Evolutionary conservation across 1,140 invertebrate species (phyloP).

Genomic region (Dinoponera quadriceps): DNA sequence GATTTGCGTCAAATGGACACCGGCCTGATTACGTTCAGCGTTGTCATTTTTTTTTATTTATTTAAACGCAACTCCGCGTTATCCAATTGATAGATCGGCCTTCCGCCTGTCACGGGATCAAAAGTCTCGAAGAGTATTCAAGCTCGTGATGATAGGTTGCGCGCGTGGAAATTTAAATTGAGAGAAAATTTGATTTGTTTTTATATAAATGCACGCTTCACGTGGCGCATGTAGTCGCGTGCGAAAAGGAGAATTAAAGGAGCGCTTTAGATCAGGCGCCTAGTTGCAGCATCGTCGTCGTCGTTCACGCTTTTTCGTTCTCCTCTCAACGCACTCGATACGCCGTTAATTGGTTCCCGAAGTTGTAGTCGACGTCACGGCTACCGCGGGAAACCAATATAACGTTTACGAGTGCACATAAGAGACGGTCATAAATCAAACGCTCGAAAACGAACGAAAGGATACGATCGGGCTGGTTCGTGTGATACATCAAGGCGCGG

Average conservation of each 20-base stretch:
- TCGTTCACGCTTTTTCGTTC: slow-evolving; percentile 35
- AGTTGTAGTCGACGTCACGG: slow-evolving; percentile 43
- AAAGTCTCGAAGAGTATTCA: too few species aligned
- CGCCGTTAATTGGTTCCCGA: slow-evolving; percentile 66
- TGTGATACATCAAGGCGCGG: slow-evolving; percentile 50
- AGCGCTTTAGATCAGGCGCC: neutral
- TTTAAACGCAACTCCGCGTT: too few species aligned
- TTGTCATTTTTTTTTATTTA: neutral
- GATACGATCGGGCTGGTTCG: slow-evolving; percentile 63
- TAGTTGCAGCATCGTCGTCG: slow-evolving; percentile 13
- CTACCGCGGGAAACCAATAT: slow-evolving; percentile 69
- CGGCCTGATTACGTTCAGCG: neutral
- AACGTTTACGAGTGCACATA: slow-evolving; percentile 72
- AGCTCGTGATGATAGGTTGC: too few species aligned
- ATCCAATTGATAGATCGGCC: too few species aligned
- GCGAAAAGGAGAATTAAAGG: neutral
- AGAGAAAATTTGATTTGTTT: neutral
- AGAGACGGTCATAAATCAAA: slow-evolving; percentile 71
- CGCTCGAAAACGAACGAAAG: slow-evolving; percentile 69
- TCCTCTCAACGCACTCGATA: slow-evolving; percentile 55
- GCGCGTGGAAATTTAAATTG: too few species aligned
- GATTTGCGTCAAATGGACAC: neutral
- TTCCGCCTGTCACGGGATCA: too few species aligned
- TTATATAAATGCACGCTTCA: neutral
- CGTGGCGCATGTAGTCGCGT: neutral